A percentile compares a stretch with the other conserved stretches of the same genome.
Conservation (phyloP, 2,113 vertebrate species). For the Atractosteus spatula region DNA sequence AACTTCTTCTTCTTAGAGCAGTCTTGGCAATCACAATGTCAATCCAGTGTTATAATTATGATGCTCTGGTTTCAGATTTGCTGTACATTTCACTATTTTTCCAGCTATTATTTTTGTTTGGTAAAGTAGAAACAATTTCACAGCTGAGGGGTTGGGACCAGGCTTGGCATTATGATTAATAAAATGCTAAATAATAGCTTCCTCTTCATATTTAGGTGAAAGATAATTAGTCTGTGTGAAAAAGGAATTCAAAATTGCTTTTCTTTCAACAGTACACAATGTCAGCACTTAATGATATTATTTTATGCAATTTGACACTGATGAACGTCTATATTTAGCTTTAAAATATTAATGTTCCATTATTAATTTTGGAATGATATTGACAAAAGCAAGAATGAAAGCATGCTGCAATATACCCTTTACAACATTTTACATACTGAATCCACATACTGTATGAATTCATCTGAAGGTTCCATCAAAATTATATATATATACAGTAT, state of each 20-base stretch:
- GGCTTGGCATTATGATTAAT: slow-evolving; percentile 19
- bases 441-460: too few species aligned
- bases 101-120: slow-evolving; percentile 27
- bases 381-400: too few species aligned
- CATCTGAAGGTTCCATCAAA: too few species aligned
- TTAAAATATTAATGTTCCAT: too few species aligned
- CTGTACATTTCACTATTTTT: background rate
- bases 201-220: background rate
- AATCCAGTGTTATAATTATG: background rate
- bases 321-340: too few species aligned
- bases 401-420: too few species aligned
- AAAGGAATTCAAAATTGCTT: slow-evolving; percentile 44
- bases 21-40: background rate
- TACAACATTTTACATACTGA: too few species aligned
- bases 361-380: too few species aligned
- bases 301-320: slow-evolving; percentile 35
- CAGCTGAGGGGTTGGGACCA: slow-evolving; percentile 20
- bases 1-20: background rate
- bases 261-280: slow-evolving; percentile 43
- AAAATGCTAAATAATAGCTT: slow-evolving; percentile 7
- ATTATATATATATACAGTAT: too few species aligned
- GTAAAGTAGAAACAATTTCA: slow-evolving; percentile 31
- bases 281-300: slow-evolving; percentile 52
- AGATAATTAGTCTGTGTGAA: background rate
- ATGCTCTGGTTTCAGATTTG: background rate